These are phyloP conservation scores for Plecturocebus donacophilus DNA, from an alignment of 2,113 vertebrate species.

Conservation along the genomic window DNA sequence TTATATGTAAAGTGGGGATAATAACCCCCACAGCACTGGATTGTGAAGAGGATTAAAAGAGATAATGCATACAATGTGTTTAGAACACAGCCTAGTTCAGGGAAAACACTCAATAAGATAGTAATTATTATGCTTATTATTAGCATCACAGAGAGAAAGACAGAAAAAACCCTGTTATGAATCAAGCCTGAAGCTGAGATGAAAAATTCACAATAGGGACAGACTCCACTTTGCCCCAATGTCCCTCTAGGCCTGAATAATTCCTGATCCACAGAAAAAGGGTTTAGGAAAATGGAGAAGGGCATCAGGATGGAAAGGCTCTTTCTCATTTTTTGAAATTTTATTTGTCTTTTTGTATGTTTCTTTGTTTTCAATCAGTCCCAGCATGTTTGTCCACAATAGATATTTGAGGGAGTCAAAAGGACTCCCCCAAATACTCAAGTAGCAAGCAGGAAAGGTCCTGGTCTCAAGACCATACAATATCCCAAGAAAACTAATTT, in stretches of 20 bases:
- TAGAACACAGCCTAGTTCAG: conserved; percentile 44
- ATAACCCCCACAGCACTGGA: neutral
- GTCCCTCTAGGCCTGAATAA: conserved; percentile 54
- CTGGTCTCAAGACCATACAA: conserved; percentile 41
- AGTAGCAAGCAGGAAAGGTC: conserved; percentile 58
- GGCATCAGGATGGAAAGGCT: conserved; percentile 82
- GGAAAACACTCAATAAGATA: conserved; percentile 49
- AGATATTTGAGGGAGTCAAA: conserved; percentile 61
- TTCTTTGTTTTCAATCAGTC: conserved; percentile 71
- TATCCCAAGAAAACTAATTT: conserved; percentile 28
- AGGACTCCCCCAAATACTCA: conserved; percentile 58
- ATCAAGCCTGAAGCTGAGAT: conserved; percentile 67
- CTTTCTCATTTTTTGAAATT: conserved; percentile 53
- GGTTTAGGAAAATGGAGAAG: conserved; percentile 75
- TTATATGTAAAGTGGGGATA: conserved; percentile 11
- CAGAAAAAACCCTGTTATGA: conserved; percentile 6
- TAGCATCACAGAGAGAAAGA: conserved; percentile 46
- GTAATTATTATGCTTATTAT: conserved; percentile 24
- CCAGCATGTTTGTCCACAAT: conserved; percentile 64
- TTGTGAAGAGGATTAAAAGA: conserved; percentile 42
- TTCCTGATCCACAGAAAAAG: conserved; percentile 61
- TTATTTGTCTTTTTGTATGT: conserved; percentile 46
- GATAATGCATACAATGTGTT: conserved; percentile 1
- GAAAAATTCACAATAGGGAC: conserved; percentile 13
- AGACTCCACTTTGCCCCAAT: neutral